Percentiles rank a stretch among this genome's conserved stretches.
These are phyloP conservation scores for Brachionus sp. DNA, from an alignment of 1,140 invertebrate species.

Conservation along the genomic window DNA sequence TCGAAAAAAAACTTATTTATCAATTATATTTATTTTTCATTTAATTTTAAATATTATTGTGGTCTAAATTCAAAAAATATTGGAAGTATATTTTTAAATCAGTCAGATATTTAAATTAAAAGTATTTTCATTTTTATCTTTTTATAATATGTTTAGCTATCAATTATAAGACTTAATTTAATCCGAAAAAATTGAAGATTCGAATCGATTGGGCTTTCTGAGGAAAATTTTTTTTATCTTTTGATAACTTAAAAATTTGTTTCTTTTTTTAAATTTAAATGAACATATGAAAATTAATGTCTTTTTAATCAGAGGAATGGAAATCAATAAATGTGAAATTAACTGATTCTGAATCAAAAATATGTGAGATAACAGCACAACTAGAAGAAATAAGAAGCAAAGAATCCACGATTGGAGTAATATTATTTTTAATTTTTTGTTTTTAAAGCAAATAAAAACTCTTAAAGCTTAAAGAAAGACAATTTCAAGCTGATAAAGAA, in stretches of 20 bases:
- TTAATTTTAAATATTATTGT: too few species aligned
- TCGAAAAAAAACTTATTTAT: too few species aligned
- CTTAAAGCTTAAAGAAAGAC: conserved; percentile 9
- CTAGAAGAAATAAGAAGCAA: conserved; percentile 23
- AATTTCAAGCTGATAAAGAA: conserved; percentile 45
- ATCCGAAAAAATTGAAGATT: not conserved
- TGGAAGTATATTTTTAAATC: too few species aligned
- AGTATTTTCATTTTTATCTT: not conserved
- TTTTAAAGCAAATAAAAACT: not conserved
- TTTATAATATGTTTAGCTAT: not conserved
- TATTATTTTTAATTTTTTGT: not conserved
- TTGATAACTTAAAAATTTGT: too few species aligned
- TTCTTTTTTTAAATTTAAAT: too few species aligned
- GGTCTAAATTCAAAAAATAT: too few species aligned
- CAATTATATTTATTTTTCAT: too few species aligned
- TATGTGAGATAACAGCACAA: conserved; percentile 31
- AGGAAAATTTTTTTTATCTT: too few species aligned
- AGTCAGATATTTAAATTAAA: too few species aligned
- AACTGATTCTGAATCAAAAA: conserved; percentile 48
- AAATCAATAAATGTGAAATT: conserved; percentile 57
- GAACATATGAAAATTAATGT: too few species aligned
- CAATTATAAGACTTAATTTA: conserved; percentile 45
- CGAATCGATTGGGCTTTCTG: too few species aligned
- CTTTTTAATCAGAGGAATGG: conserved; percentile 54
- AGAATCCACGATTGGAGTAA: conserved; percentile 23